Conservation (phyloP, 2,888 invertebrate species). For the Hetaerina titia region DNA sequence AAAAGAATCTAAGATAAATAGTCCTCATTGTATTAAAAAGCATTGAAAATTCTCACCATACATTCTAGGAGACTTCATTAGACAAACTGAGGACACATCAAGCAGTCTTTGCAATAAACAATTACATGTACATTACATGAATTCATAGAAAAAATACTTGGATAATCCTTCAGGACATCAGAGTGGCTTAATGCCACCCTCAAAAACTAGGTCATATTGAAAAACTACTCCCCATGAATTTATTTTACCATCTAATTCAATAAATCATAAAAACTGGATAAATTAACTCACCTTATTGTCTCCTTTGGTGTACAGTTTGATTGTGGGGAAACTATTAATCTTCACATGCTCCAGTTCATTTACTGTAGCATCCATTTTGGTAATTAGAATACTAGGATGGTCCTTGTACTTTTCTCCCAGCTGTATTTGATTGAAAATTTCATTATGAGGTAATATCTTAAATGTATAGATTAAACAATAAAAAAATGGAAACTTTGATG, state of each 20-base stretch:
- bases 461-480: neutral
- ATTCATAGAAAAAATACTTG: neutral
- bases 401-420: slow-evolving; percentile 95
- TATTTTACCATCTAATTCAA: too few species aligned
- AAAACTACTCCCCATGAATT: too few species aligned
- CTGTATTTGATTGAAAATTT: slow-evolving; percentile 78
- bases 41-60: too few species aligned
- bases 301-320: slow-evolving; percentile 95
- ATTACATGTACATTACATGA: neutral
- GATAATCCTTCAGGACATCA: neutral
- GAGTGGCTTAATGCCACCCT: neutral
- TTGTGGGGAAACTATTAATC: slow-evolving; percentile 95
- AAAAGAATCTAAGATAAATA: too few species aligned
- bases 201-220: too few species aligned
- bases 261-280: too few species aligned
- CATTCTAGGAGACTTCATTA: too few species aligned
- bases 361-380: slow-evolving; percentile 99
- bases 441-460: slow-evolving; percentile 30
- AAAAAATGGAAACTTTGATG: neutral
- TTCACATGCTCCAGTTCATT: slow-evolving; percentile 98
- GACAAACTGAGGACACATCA: too few species aligned
- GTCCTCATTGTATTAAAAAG: too few species aligned
- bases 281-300: slow-evolving; percentile 85
- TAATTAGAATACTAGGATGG: slow-evolving; percentile 88
- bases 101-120: neutral